phyloP scores from a whole-genome alignment of 1,140 invertebrate genomes.

The Melipona quadrifasciata region DNA sequence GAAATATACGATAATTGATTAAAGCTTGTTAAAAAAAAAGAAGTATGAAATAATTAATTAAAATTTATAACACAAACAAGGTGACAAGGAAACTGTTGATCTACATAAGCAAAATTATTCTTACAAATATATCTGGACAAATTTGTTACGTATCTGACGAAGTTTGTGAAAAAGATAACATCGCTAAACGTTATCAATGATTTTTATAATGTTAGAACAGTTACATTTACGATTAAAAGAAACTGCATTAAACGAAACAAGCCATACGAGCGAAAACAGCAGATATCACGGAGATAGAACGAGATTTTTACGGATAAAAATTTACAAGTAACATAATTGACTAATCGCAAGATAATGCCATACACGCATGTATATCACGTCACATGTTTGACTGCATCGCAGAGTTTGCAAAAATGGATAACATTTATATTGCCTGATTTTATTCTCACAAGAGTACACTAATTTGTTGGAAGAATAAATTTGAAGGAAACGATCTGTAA shows the following conservation, averaged over 20 bases:
- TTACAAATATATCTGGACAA: not conserved
- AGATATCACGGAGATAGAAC: not conserved
- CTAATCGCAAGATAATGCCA: not conserved
- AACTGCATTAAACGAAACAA: not conserved
- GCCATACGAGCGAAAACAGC: not conserved
- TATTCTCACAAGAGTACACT: not conserved
- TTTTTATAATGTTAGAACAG: slow-evolving; percentile 1
- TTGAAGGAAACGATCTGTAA: not conserved
- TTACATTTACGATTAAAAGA: not conserved
- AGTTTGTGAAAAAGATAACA: not conserved
- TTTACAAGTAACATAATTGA: not conserved
- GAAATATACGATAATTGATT: no score
- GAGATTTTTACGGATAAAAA: not conserved
- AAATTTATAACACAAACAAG: no score
- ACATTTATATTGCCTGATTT: not conserved
- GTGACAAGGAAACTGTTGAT: not conserved
- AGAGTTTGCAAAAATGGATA: slow-evolving; percentile 1
- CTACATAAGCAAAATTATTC: not conserved
- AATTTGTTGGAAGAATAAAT: not conserved
- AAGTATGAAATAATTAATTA: no score
- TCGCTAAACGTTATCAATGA: slow-evolving; percentile 17
- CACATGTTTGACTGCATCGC: no score
- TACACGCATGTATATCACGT: not conserved
- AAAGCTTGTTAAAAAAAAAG: no score
- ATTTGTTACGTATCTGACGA: not conserved